Evolutionary conservation across 2,797 vertebrate genomes (phyloP).

Genomic region (Dicrostonyx torquatus): DNA sequence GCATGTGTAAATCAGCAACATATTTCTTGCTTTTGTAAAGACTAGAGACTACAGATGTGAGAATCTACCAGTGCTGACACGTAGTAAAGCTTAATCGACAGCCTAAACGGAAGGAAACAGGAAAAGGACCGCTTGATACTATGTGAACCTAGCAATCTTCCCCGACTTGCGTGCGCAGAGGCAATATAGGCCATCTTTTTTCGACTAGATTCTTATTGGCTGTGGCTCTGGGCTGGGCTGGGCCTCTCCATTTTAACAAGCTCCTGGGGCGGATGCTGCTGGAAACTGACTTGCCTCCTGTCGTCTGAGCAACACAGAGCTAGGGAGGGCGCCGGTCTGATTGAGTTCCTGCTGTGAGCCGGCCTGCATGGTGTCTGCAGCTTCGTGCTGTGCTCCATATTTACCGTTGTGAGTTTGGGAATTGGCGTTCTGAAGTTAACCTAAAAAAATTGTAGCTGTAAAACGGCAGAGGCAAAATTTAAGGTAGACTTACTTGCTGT

Average conservation of each 20-base stretch:
- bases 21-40: background rate
- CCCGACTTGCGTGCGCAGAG: background rate
- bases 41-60: background rate
- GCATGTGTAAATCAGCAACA: background rate
- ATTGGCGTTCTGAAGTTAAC: background rate
- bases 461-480: background rate
- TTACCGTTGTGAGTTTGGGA: background rate
- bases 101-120: background rate
- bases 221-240: background rate
- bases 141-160: background rate
- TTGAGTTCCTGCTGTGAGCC: background rate
- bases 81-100: background rate
- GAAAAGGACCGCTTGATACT: background rate
- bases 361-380: background rate
- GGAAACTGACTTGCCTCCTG: background rate
- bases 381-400: background rate
- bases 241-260: background rate
- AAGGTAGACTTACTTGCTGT: background rate
- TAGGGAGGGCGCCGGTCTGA: background rate
- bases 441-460: background rate
- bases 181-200: background rate
- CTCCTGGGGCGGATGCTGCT: background rate
- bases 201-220: background rate
- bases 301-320: background rate
- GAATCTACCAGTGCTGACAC: background rate